These are phyloP conservation scores for Lepidonotus clava DNA, from an alignment of 2,888 invertebrate species.

Conservation along the genomic window DNA sequence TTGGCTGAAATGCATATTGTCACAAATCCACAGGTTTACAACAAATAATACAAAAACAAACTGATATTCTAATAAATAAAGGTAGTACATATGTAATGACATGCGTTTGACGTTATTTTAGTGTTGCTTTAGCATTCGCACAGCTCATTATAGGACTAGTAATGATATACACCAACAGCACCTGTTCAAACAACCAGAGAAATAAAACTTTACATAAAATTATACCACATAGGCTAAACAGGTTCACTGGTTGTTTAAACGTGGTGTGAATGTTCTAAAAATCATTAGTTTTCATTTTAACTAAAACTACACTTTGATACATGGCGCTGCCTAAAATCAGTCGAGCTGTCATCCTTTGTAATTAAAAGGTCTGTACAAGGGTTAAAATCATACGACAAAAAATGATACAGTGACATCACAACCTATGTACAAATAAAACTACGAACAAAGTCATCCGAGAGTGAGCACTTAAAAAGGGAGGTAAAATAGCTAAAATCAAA, in stretches of 20 bases:
- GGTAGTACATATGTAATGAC: not conserved
- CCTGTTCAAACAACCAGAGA: not conserved
- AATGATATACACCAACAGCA: slow-evolving; percentile 18
- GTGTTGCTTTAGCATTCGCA: not conserved
- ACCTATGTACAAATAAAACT: too few species aligned
- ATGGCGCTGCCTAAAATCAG: slow-evolving; percentile 50
- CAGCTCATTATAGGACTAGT: slow-evolving; percentile 18
- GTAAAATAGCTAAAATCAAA: too few species aligned
- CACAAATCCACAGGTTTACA: not conserved
- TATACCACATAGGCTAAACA: not conserved
- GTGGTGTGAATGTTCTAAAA: not conserved
- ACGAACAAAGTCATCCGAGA: too few species aligned
- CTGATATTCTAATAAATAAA: slow-evolving; percentile 32
- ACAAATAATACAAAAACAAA: not conserved
- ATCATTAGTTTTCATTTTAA: not conserved
- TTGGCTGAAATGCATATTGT: slow-evolving; percentile 16
- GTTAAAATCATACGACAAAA: slow-evolving; percentile 7
- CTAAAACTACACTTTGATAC: slow-evolving; percentile 22
- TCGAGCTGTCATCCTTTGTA: slow-evolving; percentile 37
- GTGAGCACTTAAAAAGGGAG: too few species aligned
- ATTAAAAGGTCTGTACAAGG: slow-evolving; percentile 3
- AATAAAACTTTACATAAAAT: not conserved
- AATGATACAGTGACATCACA: too few species aligned
- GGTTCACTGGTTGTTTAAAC: not conserved
- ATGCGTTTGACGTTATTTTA: not conserved